Conservation (phyloP, 1,140 invertebrate genomes). For the Drosophila rufa region DNA sequence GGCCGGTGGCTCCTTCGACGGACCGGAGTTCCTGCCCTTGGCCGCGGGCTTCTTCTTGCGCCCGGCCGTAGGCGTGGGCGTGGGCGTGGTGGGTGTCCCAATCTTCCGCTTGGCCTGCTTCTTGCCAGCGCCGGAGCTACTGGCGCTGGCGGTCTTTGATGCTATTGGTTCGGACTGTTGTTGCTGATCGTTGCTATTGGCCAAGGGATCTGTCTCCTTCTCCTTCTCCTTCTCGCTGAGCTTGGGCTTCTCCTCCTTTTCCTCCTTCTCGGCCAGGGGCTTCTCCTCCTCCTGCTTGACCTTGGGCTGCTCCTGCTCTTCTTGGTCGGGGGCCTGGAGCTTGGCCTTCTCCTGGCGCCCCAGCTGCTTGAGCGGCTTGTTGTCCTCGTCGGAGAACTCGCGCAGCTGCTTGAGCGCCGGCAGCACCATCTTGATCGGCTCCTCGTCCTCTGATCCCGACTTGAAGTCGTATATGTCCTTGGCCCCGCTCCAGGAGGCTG, state of each 20-base stretch:
- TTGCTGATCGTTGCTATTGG: not conserved
- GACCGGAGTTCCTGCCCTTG: slow-evolving; percentile 10
- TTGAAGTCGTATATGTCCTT: slow-evolving; percentile 83
- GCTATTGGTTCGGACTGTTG: slow-evolving; percentile 26
- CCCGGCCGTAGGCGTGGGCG: slow-evolving; percentile 24
- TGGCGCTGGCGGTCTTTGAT: slow-evolving; percentile 2
- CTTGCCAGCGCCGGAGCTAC: slow-evolving; percentile 15
- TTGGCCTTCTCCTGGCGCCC: slow-evolving; percentile 28
- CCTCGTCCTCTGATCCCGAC: slow-evolving; percentile 80
- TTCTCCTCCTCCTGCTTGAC: not conserved
- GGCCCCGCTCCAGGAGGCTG: slow-evolving; percentile 34
- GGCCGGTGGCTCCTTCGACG: slow-evolving; percentile 4
- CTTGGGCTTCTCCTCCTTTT: slow-evolving; percentile 7
- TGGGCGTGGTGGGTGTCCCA: not conserved
- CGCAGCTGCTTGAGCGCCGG: slow-evolving; percentile 74
- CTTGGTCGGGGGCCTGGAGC: not conserved
- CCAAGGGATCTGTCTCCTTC: slow-evolving; percentile 1
- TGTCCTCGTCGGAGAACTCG: slow-evolving; percentile 81
- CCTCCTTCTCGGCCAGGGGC: slow-evolving; percentile 8
- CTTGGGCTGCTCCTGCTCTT: not conserved
- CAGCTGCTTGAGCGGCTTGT: slow-evolving; percentile 65
- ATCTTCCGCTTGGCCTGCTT: slow-evolving; percentile 58
- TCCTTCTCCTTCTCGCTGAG: slow-evolving; percentile 2
- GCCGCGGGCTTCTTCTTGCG: slow-evolving; percentile 40
- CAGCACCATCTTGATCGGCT: slow-evolving; percentile 82